Evolutionary conservation across 2,113 vertebrate genomes (phyloP).

Genomic region (Mesocricetus auratus): DNA sequence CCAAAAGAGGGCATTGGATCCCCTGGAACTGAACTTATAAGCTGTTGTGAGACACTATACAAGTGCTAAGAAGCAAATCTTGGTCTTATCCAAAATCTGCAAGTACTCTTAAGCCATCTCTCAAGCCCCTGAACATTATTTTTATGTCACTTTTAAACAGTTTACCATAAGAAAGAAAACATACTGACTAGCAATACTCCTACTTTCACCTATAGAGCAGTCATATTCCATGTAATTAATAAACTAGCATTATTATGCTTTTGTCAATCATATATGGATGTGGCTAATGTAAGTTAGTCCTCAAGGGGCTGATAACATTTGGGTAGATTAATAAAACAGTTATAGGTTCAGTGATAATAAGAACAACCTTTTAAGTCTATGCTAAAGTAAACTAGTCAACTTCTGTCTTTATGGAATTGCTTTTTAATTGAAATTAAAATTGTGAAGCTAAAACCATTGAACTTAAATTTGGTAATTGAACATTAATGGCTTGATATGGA

Average conservation of each 20-base stretch:
- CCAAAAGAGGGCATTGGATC: neutral
- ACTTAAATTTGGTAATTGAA: slow-evolving; percentile 13
- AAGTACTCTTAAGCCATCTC: neutral
- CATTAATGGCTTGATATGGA: neutral
- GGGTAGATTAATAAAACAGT: neutral
- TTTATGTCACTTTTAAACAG: neutral
- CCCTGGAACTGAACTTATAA: neutral
- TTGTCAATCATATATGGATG: neutral
- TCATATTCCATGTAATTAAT: slow-evolving; percentile 2
- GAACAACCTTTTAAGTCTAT: neutral
- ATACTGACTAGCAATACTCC: neutral
- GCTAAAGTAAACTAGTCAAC: neutral
- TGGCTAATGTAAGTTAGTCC: neutral
- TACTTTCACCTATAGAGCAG: neutral
- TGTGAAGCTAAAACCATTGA: neutral
- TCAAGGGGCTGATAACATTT: neutral
- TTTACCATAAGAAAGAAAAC: slow-evolving; percentile 33
- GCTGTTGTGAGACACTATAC: neutral
- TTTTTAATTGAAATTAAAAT: slow-evolving; percentile 59
- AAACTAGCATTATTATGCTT: neutral
- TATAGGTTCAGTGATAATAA: neutral
- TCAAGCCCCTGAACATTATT: neutral
- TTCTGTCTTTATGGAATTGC: slow-evolving; percentile 10
- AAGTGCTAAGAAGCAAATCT: neutral
- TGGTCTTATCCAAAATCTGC: neutral